phyloP scores from a whole-genome alignment of 1,140 invertebrate species.

The Acromyrmex charruanus region DNA sequence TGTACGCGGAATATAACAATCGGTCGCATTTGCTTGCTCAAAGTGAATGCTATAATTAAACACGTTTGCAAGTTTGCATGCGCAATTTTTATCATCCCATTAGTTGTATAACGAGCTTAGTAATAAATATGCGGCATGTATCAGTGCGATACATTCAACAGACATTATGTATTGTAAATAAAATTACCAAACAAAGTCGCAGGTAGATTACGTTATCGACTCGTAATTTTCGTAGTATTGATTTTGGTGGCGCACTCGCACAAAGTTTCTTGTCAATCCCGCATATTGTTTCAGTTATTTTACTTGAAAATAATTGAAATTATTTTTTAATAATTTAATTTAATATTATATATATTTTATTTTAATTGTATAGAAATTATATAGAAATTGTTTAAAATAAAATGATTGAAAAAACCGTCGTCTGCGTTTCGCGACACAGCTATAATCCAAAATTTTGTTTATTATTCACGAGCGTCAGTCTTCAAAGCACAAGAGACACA shows the following conservation, averaged over 20 bases:
- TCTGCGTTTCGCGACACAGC: background rate
- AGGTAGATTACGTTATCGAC: background rate
- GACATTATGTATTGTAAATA: background rate
- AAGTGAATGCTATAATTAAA: conserved; percentile 15
- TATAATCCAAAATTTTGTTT: background rate
- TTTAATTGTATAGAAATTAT: no score
- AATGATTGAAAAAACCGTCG: no score
- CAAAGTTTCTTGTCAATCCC: background rate
- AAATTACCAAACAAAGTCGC: conserved; percentile 10
- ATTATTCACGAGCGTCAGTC: background rate
- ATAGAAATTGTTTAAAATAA: no score
- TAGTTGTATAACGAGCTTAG: conserved; percentile 15
- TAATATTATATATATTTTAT: no score
- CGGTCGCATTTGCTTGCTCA: background rate
- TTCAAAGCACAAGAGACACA: background rate
- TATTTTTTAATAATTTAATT: no score
- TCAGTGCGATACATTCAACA: background rate
- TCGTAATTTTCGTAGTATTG: background rate
- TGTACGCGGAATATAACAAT: conserved; percentile 19
- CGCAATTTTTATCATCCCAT: conserved; percentile 14
- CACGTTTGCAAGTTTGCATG: conserved; percentile 29
- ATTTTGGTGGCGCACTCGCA: background rate
- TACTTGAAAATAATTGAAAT: background rate
- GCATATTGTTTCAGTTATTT: background rate
- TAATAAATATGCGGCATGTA: background rate